Evolutionary conservation across 2,797 vertebrate genomes (phyloP), one percentile per base, ranked within the genome.

Genomic region (Molossus molossus): DNA sequence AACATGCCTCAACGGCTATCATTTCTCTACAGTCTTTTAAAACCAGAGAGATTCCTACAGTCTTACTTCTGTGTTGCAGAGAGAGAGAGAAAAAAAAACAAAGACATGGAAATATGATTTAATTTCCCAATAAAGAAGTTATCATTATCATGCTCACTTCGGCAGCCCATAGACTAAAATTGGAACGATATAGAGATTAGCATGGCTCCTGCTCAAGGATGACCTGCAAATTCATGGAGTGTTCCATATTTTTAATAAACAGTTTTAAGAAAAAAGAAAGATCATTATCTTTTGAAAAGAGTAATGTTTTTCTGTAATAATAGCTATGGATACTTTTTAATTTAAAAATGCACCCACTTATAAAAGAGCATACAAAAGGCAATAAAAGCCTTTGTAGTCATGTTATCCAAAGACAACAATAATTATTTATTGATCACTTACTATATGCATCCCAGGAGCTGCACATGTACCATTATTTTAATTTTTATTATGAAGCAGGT

Each of bases 31-130:
- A 80, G 48, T 58, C 50, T 64, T 82, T 91, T 93, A 62, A 83
- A 95, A 86, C n/a, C 70, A 80, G 58, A 55, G 62, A 73, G 33
- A 37, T 75, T 83, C 27, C 65, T 33, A 84, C 69, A 55, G 27
- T 73, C 70, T 45, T 85, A 64, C 15, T 86, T 92, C 69, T 65
- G 50, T 55, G 65, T 77, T 91, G 8, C 45, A 94, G 58, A 95
- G 33, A 75, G 15, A 85, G 15, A 86, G 33, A 33, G 33, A 33
- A 33, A 50, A n/a, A 62, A 60, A 90, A 90, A 84, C 58, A 79
- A 80, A 83, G 70, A 90, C 18, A 17, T 60, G 50, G 29, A 87
- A 90, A 72, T 90, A 88, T 21, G 33, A 84, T 50, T 87, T 93
- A 76, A 94, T 64, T 83, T 45, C 17, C 23, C 37, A 64, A 50